phyloP scores from a whole-genome alignment of 2,113 vertebrate genomes.

The Chamaetylas fuelleborni region DNA sequence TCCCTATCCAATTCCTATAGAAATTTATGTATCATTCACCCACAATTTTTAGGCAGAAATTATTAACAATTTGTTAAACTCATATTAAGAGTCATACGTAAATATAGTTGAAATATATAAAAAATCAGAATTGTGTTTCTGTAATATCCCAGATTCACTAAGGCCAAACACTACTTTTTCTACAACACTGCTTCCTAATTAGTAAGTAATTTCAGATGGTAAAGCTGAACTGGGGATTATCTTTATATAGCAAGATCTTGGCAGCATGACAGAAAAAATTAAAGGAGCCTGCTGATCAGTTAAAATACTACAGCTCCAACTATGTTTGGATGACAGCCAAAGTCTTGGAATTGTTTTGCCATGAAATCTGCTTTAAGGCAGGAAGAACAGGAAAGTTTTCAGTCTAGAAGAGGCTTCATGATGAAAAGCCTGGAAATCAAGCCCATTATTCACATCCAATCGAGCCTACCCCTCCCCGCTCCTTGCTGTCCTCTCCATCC shows the following conservation, averaged over 20 bases:
- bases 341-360: constrained; percentile 64
- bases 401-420: constrained; percentile 19
- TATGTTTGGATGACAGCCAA: constrained; percentile 51
- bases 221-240: constrained; percentile 27
- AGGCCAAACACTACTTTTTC: neutral
- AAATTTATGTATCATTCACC: neutral
- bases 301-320: constrained; percentile 39
- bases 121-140: neutral
- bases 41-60: neutral
- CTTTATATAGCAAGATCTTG: constrained; percentile 18
- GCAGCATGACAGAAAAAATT: constrained; percentile 57
- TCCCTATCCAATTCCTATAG: neutral
- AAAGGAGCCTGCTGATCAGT: constrained; percentile 27
- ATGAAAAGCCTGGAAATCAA: constrained; percentile 61
- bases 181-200: neutral
- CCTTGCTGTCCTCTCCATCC: neutral
- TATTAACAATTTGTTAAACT: neutral
- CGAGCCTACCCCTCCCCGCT: constrained; percentile 24
- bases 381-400: constrained; percentile 59
- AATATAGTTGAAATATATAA: neutral
- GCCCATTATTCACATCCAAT: constrained; percentile 59
- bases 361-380: constrained; percentile 64
- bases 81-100: neutral
- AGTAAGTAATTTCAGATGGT: neutral
- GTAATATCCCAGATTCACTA: neutral